Conservation (phyloP, 2,113 vertebrate genomes). For the Cyprinodon tularosa region DNA sequence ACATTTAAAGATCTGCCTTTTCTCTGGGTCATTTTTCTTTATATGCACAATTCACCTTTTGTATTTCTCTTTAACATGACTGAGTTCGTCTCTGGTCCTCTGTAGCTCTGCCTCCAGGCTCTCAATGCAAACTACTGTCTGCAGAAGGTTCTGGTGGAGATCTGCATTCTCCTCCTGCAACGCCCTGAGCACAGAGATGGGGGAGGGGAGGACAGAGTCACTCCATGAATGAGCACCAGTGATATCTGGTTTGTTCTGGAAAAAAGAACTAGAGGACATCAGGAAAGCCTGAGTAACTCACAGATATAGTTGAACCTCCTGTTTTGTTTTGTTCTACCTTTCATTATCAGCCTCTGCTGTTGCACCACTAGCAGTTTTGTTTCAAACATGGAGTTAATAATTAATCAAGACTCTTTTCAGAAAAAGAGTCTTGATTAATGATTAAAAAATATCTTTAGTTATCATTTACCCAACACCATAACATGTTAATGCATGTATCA, state of each 20-base stretch:
- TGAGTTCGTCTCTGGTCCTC: slow-evolving; percentile 75
- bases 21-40: background rate
- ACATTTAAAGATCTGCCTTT: background rate
- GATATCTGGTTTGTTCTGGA: background rate
- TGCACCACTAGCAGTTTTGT: background rate
- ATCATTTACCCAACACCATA: no score
- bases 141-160: slow-evolving; percentile 78
- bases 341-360: background rate
- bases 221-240: background rate
- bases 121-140: slow-evolving; percentile 78
- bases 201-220: background rate
- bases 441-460: no score
- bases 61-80: slow-evolving; percentile 75
- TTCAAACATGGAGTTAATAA: background rate
- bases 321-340: background rate
- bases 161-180: slow-evolving; percentile 77
- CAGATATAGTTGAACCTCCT: background rate
- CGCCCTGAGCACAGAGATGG: slow-evolving; percentile 56
- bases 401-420: background rate
- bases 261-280: background rate
- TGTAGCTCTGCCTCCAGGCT: slow-evolving; percentile 77
- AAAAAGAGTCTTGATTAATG: background rate
- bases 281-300: background rate
- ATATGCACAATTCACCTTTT: slow-evolving; percentile 65
- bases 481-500: background rate